A percentile compares a stretch with the other conserved stretches of the same genome.
Conservation (phyloP, 1,140 invertebrate species). For the Diabrotica virgifera region DNA sequence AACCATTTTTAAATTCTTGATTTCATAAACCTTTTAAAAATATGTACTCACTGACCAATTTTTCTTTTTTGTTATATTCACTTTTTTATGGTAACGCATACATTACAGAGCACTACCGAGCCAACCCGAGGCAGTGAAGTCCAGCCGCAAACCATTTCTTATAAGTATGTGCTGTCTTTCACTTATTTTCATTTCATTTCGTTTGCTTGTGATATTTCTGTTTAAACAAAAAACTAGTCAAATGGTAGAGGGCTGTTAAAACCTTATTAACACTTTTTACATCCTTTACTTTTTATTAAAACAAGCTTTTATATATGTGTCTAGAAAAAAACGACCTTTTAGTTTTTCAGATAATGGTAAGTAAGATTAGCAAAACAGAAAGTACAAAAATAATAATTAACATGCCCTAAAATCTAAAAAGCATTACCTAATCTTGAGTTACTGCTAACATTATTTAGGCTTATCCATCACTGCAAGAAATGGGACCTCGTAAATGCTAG, state of each 20-base stretch:
- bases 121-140: slow-evolving; percentile 39
- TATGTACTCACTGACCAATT: background rate
- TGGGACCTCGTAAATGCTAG: too few species aligned
- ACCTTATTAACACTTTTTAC: background rate
- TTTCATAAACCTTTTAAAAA: background rate
- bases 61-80: slow-evolving; percentile 25
- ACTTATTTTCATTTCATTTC: slow-evolving; percentile 21
- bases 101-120: slow-evolving; percentile 47
- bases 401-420: too few species aligned
- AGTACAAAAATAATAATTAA: too few species aligned
- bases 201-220: background rate
- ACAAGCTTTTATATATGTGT: too few species aligned
- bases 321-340: too few species aligned
- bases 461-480: too few species aligned
- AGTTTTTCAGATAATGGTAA: too few species aligned
- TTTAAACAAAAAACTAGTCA: slow-evolving; percentile 3
- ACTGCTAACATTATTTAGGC: too few species aligned
- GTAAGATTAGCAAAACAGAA: too few species aligned
- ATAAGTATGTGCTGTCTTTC: slow-evolving; percentile 42
- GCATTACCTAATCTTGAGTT: too few species aligned
- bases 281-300: too few species aligned
- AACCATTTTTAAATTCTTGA: too few species aligned
- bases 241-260: background rate
- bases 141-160: slow-evolving; percentile 32
- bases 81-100: slow-evolving; percentile 43